Base-by-base conservation (phyloP, 2,113 vertebrate genomes). In the Syngnathoides biaculeatus region DNA sequence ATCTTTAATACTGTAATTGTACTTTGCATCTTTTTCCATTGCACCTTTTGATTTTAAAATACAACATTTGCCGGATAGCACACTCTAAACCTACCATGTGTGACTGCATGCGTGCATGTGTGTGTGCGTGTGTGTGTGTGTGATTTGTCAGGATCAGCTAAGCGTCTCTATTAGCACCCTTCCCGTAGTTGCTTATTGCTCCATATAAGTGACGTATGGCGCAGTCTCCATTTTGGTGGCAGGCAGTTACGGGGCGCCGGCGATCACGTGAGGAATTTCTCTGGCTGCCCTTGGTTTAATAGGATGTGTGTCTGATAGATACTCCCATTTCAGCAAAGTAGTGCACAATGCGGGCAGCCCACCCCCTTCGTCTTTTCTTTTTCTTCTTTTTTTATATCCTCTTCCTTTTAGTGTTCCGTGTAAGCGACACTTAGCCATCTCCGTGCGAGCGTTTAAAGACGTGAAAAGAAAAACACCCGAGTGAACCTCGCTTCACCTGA, bases 151-250 rank as follows among this genome's bases (percentile, higher is more conserved):
- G 86, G 77, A 82, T 81, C 88, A 83, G 88, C 85, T 89, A 90
- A 92, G 92, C 91, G 87, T 89, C 87, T 92, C 89, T 88, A 90
- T 91, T 91, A 91, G 84, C 77, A 71, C 89, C 87, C 85, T 92
- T 90, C 90, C 89, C 89, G 85, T 90, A 92, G 88, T 87, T 87
- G 84, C 87, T 92, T 92, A 92, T 91, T 88, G 88, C 82, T 77
- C 88, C 89, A 91, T 92, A 91, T 91, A 90, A 89, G 88, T 93
- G 92, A 92, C 91, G 88, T 90, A 90, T 80, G 86, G 89, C 89
- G 69, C 81, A 78, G 90, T 82, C 86, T 89, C 91, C 85, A 89
- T 91, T 92, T 91, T 86, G 81, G 89, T 88, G 87, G 73, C 72
- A 48, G 91, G 92, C 90, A 90, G 89, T 92, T 92, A 92, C 91